phyloP scores from a whole-genome alignment of 2,888 invertebrate species.

The Catocala nupta region DNA sequence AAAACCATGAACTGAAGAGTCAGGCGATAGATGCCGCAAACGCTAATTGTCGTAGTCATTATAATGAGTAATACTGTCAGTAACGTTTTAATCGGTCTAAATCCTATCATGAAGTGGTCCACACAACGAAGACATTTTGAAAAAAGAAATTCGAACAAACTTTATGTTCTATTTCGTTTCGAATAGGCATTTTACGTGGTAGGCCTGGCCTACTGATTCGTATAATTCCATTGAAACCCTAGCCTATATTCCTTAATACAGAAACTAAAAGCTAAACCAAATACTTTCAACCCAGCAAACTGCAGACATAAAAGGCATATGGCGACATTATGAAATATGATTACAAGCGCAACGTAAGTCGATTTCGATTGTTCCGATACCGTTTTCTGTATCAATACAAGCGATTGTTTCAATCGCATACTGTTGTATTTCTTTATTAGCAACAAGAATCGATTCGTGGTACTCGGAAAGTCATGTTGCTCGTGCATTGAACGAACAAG shows the following conservation, averaged over 20 bases:
- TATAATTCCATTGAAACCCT: background rate
- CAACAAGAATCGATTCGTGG: slow-evolving; percentile 36
- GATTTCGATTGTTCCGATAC: slow-evolving; percentile 17
- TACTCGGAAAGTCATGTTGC: slow-evolving; percentile 5
- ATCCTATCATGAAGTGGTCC: no score
- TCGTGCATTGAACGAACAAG: slow-evolving; percentile 10
- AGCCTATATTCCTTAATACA: background rate
- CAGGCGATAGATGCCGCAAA: no score
- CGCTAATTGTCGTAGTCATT: no score
- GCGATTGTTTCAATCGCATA: slow-evolving; percentile 41
- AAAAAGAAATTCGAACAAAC: no score
- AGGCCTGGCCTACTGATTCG: background rate
- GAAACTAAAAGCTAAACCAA: background rate
- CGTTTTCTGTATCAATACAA: slow-evolving; percentile 8
- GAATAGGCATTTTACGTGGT: no score
- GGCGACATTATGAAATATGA: slow-evolving; percentile 55
- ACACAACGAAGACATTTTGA: no score
- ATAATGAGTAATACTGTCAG: no score
- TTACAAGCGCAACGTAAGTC: slow-evolving; percentile 48
- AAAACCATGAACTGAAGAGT: no score
- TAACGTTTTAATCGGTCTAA: no score
- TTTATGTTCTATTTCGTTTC: no score
- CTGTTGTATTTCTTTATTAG: slow-evolving; percentile 47
- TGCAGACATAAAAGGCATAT: slow-evolving; percentile 33
- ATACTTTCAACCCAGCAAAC: slow-evolving; percentile 12